Base-by-base conservation (phyloP, 1,140 invertebrate species). In the Trichomalopsis sarcophagae region DNA sequence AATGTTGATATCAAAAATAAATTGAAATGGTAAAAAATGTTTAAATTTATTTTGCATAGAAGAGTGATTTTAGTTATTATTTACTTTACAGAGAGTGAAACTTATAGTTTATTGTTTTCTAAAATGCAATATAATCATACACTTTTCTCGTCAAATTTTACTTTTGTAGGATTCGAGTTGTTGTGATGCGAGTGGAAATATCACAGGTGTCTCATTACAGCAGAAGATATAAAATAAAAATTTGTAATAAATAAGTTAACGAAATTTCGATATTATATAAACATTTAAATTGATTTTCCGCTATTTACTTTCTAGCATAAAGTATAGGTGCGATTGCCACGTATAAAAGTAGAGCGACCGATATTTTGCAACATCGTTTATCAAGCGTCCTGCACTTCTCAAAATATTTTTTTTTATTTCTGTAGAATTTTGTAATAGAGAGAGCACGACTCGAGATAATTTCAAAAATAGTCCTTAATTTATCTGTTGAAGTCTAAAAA, bases 381-480 rank as follows among this genome's bases (percentile, higher is more conserved):
- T 82, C 50, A 76, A 44, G 23, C 55, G 9, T 11, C 44, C 17
- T 14, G 27, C 69, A 82, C 50, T 82, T 82, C 21, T 33, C 68
- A 21, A 62, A 75, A 62, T 2, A 74, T 27, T 55, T 73, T 40
- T 62, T 33, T 75, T 30, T n/a, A 75, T 82, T 73, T 74, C n/a
- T 17, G 10, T 21, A 27, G 1, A 30, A 82, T 82, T 82, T 75
- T 74, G 71, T 27, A 62, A 75, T 36, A 9, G 4, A 33, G 10
- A 17, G 66, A 71, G 21, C n/a, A 9, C 21, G 55, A n/a, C 76
- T 50, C 50, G 40, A 73, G 21, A 14, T 73, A 73, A 84, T 84
- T 84, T 84, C 66, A 76, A 84, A 79, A 84, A 84, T 84, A 44
- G 82, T 84, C 76, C 82, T 79, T 55, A 71, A 84, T 84, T 79